Evolutionary conservation across 2,113 vertebrate species (phyloP).

Genomic region (Vulpes ferrilata): DNA sequence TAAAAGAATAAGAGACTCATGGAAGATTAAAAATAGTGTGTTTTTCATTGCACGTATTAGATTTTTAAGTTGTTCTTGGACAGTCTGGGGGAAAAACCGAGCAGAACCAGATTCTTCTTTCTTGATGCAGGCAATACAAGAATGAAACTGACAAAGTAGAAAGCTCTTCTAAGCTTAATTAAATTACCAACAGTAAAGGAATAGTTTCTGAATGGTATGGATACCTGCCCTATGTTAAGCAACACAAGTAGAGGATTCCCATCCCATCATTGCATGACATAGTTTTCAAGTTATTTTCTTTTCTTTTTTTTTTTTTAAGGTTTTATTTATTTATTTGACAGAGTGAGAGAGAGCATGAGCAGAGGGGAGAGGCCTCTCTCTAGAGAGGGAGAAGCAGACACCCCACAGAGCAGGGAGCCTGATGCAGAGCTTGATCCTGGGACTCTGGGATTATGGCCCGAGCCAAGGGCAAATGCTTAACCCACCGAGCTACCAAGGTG

Average conservation of each 20-base stretch:
- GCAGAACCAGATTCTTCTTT: slow-evolving; percentile 40
- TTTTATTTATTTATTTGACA: no score
- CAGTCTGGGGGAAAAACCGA: slow-evolving; percentile 70
- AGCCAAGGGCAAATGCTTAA: no score
- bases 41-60: background rate
- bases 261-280: background rate
- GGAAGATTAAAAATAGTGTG: background rate
- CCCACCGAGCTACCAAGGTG: no score
- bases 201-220: background rate
- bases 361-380: no score
- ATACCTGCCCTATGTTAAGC: background rate
- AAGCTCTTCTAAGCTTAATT: slow-evolving; percentile 61
- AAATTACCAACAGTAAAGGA: background rate
- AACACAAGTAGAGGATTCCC: background rate
- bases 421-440: no score
- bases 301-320: background rate
- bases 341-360: no score
- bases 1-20: slow-evolving; percentile 23
- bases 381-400: no score
- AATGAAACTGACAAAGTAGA: slow-evolving; percentile 43
- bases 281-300: slow-evolving; percentile 42
- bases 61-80: slow-evolving; percentile 59
- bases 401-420: no score
- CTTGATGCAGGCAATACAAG: background rate
- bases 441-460: no score